Evolutionary conservation across 2,797 vertebrate species (phyloP).

Genomic region (Rhyacichthys aspro): DNA sequence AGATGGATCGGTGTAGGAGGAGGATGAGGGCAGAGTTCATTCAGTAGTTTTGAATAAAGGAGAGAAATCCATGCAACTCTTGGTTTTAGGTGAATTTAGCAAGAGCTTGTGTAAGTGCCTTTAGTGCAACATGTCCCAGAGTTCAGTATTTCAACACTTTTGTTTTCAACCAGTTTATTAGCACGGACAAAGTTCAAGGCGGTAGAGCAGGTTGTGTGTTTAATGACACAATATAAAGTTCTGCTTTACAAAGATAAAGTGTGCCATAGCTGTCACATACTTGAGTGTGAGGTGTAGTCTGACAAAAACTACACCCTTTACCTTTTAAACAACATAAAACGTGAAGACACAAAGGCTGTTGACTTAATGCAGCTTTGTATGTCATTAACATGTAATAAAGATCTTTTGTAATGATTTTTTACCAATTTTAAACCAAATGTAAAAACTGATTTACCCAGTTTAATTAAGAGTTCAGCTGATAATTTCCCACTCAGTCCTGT

Average conservation of each 20-base stretch:
- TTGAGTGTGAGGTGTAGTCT: no score
- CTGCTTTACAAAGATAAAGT: neutral
- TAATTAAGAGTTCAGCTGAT: no score
- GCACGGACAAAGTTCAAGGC: slow-evolving; percentile 2
- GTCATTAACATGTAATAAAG: no score
- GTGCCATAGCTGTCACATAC: no score
- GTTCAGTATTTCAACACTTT: slow-evolving; percentile 36
- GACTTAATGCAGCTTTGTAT: no score
- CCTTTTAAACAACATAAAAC: no score
- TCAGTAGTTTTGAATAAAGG: slow-evolving; percentile 42
- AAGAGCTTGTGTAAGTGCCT: slow-evolving; percentile 44
- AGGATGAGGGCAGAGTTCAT: slow-evolving; percentile 26
- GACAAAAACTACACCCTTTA: no score
- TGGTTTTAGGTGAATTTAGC: slow-evolving; percentile 21
- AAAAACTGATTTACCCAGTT: no score
- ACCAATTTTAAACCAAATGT: no score
- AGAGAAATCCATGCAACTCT: slow-evolving; percentile 13
- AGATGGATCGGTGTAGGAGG: slow-evolving; percentile 11
- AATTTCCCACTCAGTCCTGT: no score
- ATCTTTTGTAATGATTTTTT: no score
- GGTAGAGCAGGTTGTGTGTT: slow-evolving; percentile 13
- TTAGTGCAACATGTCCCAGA: slow-evolving; percentile 6
- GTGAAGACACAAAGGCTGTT: no score
- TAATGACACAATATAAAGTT: neutral
- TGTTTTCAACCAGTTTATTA: slow-evolving; percentile 7